Evolutionary conservation across 2,797 vertebrate genomes (phyloP).

Genomic region (Urosaurus nigricauda): DNA sequence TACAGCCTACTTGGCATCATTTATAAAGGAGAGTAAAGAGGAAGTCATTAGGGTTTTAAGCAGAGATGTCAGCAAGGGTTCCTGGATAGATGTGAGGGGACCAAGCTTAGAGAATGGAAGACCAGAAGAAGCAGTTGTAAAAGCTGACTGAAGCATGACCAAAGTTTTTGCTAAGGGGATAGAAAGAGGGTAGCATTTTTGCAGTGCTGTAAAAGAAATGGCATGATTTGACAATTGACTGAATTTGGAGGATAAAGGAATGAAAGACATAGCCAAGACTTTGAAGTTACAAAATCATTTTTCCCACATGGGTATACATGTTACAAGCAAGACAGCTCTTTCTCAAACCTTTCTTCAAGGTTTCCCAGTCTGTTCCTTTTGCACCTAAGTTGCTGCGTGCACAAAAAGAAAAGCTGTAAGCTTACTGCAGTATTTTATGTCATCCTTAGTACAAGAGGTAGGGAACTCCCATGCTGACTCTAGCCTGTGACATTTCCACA

Average conservation of each 20-base stretch:
- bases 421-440: background rate
- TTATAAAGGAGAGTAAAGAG: too few relatives aligned
- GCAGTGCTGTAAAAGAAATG: background rate
- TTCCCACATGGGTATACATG: background rate
- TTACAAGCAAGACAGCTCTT: background rate
- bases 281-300: too few relatives aligned
- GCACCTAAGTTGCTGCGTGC: background rate
- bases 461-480: too few relatives aligned
- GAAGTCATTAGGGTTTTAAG: too few relatives aligned
- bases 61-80: too few relatives aligned
- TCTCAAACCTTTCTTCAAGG: background rate
- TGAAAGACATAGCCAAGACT: background rate
- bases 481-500: too few relatives aligned
- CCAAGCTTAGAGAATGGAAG: background rate
- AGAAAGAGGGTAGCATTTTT: background rate
- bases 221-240: background rate
- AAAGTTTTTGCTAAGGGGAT: background rate
- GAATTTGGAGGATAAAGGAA: background rate
- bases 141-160: background rate
- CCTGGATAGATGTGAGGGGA: background rate
- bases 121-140: background rate
- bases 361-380: background rate
- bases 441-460: background rate
- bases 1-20: too few relatives aligned
- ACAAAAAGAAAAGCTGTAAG: background rate